These are phyloP conservation scores for Gymnothorax javanicus DNA, from an alignment of 2,797 vertebrate species.

Conservation along the genomic window DNA sequence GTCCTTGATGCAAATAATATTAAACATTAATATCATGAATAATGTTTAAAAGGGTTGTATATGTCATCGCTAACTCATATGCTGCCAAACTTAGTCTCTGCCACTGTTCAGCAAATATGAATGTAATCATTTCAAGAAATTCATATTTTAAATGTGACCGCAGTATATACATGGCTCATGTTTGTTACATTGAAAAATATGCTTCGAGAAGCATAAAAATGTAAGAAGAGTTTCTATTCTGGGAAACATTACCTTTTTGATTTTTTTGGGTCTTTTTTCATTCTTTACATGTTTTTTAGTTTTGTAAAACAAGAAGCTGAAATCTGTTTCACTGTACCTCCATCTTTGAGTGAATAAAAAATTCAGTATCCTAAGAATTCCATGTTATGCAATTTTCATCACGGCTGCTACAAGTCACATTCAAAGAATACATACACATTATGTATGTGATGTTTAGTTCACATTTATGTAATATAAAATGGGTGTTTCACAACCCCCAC, in stretches of 20 bases:
- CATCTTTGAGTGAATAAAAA: slow-evolving; percentile 13
- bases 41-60: neutral
- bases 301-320: neutral
- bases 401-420: neutral
- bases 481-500: too few relatives aligned
- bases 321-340: too few relatives aligned
- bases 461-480: neutral
- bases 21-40: neutral
- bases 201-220: neutral
- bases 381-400: neutral
- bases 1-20: neutral
- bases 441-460: neutral
- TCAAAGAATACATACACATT: neutral
- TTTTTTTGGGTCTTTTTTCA: neutral
- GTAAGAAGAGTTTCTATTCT: neutral
- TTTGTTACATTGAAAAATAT: neutral
- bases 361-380: neutral
- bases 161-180: neutral
- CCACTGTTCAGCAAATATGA: neutral
- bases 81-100: neutral
- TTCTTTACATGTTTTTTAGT: neutral
- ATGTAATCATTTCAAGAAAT: neutral
- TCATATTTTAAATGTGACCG: neutral
- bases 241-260: neutral
- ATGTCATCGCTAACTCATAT: neutral